Evolutionary conservation across 2,113 vertebrate genomes (phyloP).

Genomic region (Pica pica): DNA sequence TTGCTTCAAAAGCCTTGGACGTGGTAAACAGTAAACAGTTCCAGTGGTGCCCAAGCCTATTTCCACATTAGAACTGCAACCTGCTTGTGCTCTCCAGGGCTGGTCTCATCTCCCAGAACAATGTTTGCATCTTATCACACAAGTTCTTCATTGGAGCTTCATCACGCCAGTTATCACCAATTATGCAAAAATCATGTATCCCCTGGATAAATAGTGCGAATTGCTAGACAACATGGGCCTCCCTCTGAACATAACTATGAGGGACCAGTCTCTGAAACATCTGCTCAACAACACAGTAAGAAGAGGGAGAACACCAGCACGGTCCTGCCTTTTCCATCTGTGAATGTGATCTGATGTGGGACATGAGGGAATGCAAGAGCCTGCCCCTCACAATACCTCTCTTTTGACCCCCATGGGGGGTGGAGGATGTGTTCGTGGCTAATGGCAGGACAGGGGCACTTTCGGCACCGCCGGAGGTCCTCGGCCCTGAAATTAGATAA

Average conservation of each 20-base stretch:
- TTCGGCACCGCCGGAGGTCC: not conserved
- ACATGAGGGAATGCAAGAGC: rapidly evolving
- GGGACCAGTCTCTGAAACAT: not conserved
- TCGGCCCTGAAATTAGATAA: slow-evolving; percentile 26
- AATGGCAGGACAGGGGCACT: not conserved
- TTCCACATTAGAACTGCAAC: not conserved
- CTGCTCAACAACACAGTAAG: not conserved
- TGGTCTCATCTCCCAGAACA: not conserved
- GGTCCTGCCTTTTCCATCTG: not conserved
- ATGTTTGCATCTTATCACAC: not conserved
- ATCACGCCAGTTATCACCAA: not conserved
- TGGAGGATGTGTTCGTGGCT: not conserved
- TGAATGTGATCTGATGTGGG: not conserved
- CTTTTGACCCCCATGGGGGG: not conserved
- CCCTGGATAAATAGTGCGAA: not conserved
- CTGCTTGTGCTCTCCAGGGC: not conserved
- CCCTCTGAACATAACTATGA: not conserved
- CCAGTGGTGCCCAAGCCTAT: not conserved
- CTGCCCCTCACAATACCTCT: not conserved
- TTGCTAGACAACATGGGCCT: not conserved
- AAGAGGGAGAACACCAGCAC: not conserved
- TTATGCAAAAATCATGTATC: not conserved
- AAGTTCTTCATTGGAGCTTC: not conserved
- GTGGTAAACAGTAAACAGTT: not conserved
- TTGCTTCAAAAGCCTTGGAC: not conserved